These are phyloP conservation scores for Uria aalge DNA, from an alignment of 2,113 vertebrate genomes.

Conservation along the genomic window DNA sequence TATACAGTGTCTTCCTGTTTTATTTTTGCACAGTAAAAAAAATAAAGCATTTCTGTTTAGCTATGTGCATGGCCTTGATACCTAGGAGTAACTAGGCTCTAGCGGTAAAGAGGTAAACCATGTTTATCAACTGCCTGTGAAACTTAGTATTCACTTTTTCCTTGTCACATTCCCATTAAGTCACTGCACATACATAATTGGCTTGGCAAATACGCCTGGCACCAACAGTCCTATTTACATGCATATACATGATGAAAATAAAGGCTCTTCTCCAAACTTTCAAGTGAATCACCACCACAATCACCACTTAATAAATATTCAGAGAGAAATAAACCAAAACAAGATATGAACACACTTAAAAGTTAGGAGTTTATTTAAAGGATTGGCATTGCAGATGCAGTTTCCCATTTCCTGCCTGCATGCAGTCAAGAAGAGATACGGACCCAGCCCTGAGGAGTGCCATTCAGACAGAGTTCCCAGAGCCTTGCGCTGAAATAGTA, in stretches of 20 bases:
- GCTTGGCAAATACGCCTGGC: background rate
- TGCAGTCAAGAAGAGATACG: background rate
- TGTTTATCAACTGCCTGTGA: background rate
- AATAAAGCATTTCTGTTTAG: background rate
- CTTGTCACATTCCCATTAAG: background rate
- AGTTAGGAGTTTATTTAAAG: background rate
- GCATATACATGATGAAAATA: background rate
- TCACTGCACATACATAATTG: background rate
- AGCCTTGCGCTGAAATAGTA: background rate
- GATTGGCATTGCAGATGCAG: background rate
- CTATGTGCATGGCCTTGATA: background rate
- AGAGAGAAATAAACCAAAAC: background rate
- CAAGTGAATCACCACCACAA: background rate
- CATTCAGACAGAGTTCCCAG: background rate
- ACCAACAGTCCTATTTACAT: background rate
- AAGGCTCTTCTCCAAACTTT: constrained; percentile 1
- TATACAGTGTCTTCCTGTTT: background rate
- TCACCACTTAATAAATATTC: constrained; percentile 9
- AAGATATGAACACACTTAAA: background rate
- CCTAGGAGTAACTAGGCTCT: background rate
- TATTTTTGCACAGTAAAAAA: background rate
- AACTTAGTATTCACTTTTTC: background rate
- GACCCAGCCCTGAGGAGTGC: background rate
- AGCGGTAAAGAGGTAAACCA: background rate
- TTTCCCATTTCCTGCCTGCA: background rate